These are phyloP conservation scores for Ptycholaimellus sp. DNA, from an alignment of 2,888 invertebrate genomes.

Conservation along the genomic window DNA sequence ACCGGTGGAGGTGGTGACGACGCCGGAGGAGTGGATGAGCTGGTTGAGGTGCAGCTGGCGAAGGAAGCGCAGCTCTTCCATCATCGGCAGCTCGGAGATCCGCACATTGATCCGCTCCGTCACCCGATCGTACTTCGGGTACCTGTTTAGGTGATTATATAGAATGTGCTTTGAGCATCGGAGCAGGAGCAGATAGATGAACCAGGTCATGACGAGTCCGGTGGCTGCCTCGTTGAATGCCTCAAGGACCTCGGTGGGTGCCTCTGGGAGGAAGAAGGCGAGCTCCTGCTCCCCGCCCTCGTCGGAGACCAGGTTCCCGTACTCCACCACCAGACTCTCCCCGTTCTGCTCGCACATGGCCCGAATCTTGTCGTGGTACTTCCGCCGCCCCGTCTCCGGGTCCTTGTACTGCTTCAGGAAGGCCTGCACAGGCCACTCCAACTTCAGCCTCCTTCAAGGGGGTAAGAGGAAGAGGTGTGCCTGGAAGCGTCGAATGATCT, in stretches of 20 bases:
- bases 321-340: slow-evolving; percentile 71
- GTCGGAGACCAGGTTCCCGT: slow-evolving; percentile 64
- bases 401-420: slow-evolving; percentile 17
- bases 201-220: slow-evolving; percentile 57
- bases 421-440: slow-evolving; percentile 6
- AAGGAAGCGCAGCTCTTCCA: slow-evolving; percentile 80
- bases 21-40: slow-evolving; percentile 69
- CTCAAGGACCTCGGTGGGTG: slow-evolving; percentile 41
- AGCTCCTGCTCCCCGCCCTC: slow-evolving; percentile 55
- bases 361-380: slow-evolving; percentile 17
- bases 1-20: slow-evolving; percentile 74
- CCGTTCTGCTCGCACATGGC: slow-evolving; percentile 32
- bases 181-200: too few species aligned
- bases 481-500: slow-evolving; percentile 59
- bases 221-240: slow-evolving; percentile 30
- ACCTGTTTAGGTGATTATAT: too few species aligned
- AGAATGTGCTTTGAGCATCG: too few species aligned
- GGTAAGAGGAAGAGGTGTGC: neutral
- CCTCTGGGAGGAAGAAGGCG: slow-evolving; percentile 88
- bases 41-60: slow-evolving; percentile 56
- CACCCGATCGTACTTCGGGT: slow-evolving; percentile 81
- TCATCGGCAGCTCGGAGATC: slow-evolving; percentile 73
- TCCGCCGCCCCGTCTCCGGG: slow-evolving; percentile 10
- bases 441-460: neutral
- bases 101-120: slow-evolving; percentile 65